Evolutionary conservation across 2,797 vertebrate species (phyloP).

Genomic region (Salmo trutta): DNA sequence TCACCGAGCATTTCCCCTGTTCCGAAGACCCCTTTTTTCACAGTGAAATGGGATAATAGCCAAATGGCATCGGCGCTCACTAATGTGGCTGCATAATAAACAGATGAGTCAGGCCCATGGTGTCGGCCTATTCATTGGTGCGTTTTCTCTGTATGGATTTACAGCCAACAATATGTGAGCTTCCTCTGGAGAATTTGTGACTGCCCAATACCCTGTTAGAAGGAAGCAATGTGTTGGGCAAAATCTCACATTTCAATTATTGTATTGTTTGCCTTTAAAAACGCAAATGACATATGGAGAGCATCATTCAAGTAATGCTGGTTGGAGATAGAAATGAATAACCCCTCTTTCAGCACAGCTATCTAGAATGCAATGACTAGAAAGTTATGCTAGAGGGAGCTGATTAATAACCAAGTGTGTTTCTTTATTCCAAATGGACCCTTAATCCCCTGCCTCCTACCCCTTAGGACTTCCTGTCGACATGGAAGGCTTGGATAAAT

Average conservation of each 20-base stretch:
- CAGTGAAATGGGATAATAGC: conserved; percentile 76
- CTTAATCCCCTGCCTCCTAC: not conserved
- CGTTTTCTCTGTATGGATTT: conserved; percentile 45
- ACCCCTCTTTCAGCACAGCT: conserved; percentile 33
- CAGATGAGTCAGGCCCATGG: conserved; percentile 75
- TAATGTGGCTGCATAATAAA: conserved; percentile 81
- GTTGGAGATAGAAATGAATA: conserved; percentile 32
- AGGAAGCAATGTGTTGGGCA: not conserved
- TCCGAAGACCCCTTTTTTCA: conserved; percentile 71
- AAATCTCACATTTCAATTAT: no score
- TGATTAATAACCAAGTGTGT: conserved; percentile 71
- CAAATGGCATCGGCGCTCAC: conserved; percentile 77
- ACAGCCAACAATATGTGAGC: conserved; percentile 9
- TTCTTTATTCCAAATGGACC: not conserved
- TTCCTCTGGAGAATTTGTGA: conserved; percentile 48
- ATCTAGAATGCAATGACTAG: conserved; percentile 68
- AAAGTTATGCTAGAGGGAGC: conserved; percentile 77
- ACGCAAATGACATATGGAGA: conserved; percentile 39
- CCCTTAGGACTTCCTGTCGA: not conserved
- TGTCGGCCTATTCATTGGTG: conserved; percentile 63
- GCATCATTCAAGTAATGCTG: conserved; percentile 54
- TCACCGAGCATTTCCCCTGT: conserved; percentile 65
- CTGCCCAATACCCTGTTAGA: conserved; percentile 20
- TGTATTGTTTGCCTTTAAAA: not conserved
- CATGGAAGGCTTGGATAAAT: not conserved